A percentile compares a stretch with the other conserved stretches of the same genome.
Conservation (phyloP, 2,888 invertebrate genomes). For the Dryocosmus kuriphilus region DNA sequence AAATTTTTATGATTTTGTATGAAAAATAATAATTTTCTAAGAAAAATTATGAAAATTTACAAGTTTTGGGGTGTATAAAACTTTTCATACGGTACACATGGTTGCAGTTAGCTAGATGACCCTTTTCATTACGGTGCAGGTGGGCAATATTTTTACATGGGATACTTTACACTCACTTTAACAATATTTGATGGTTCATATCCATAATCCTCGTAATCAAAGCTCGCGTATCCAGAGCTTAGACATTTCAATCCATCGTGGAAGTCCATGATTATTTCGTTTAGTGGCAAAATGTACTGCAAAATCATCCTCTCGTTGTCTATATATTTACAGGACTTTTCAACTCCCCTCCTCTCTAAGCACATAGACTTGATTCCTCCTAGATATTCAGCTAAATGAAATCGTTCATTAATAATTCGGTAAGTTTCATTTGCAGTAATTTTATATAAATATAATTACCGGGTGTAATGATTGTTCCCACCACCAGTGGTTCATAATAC, state of each 20-base stretch:
- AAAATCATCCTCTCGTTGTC: constrained; percentile 91
- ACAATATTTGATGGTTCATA: constrained; percentile 88
- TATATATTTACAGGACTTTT: constrained; percentile 86
- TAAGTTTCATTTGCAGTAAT: neutral
- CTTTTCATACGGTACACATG: no score
- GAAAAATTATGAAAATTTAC: no score
- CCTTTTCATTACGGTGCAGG: no score
- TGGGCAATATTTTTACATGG: no score
- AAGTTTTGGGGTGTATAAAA: no score
- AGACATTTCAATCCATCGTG: constrained; percentile 93
- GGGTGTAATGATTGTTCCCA: constrained; percentile 94
- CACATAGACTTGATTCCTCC: constrained; percentile 86
- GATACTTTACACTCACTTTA: constrained; percentile 81
- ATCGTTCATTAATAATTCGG: neutral
- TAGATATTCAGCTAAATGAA: constrained; percentile 81
- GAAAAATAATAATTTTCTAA: no score
- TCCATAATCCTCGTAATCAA: constrained; percentile 94
- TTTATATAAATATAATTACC: constrained; percentile 23
- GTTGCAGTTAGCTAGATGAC: no score
- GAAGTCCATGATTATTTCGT: constrained; percentile 96
- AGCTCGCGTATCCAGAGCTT: constrained; percentile 96
- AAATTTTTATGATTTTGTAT: no score
- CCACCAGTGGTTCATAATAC: constrained; percentile 91
- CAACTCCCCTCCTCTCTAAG: constrained; percentile 86
- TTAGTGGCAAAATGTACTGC: constrained; percentile 91